A percentile compares a stretch with the other conserved stretches of the same genome.
These are phyloP conservation scores for Prunella fulvescens DNA, from an alignment of 2,113 vertebrate genomes.

Conservation along the genomic window DNA sequence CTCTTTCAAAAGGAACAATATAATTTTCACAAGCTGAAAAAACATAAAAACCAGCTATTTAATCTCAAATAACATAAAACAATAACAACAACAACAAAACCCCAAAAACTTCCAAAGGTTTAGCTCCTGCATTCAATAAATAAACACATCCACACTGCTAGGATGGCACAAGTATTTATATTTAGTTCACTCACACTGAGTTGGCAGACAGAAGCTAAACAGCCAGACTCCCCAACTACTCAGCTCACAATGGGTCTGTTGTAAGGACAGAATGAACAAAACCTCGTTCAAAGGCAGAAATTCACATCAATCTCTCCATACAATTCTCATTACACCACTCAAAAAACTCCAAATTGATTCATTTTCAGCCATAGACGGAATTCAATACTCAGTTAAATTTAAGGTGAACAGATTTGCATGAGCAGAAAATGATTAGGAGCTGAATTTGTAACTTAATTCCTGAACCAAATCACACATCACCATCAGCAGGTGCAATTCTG, in stretches of 20 bases:
- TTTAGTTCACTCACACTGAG: slow-evolving; percentile 35
- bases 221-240: slow-evolving; percentile 36
- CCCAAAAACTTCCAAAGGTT: background rate
- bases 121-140: background rate
- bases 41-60: background rate
- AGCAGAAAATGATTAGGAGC: background rate
- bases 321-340: background rate
- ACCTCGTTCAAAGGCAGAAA: background rate
- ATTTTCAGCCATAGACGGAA: background rate
- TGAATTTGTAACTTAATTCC: background rate
- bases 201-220: slow-evolving; percentile 37
- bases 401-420: background rate
- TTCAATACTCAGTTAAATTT: background rate
- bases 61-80: background rate
- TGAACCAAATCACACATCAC: background rate
- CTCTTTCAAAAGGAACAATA: slow-evolving; percentile 20
- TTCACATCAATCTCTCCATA: background rate
- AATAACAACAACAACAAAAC: background rate
- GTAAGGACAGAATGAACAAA: background rate
- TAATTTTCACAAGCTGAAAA: slow-evolving; percentile 25
- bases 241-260: slow-evolving; percentile 4
- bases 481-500: background rate
- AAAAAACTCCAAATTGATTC: background rate
- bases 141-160: background rate
- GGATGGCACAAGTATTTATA: slow-evolving; percentile 44